Conservation (phyloP, 2,888 invertebrate genomes). For the Smittia aterrima region DNA sequence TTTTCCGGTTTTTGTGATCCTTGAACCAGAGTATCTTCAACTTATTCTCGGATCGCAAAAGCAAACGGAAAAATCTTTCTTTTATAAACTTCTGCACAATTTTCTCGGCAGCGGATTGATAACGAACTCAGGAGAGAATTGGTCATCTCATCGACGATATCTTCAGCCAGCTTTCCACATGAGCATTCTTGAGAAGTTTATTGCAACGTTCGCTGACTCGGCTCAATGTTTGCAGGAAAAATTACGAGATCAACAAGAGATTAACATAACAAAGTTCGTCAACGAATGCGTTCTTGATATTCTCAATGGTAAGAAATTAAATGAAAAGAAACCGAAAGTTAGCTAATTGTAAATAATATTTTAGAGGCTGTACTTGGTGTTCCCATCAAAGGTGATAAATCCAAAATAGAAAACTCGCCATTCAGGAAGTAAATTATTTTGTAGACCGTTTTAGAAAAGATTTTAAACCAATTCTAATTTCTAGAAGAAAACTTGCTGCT, state of each 20-base stretch:
- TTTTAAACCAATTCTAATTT: constrained; percentile 43
- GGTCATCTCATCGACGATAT: constrained; percentile 58
- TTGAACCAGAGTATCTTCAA: constrained; percentile 60
- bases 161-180: constrained; percentile 61
- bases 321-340: background rate
- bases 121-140: constrained; percentile 58
- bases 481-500: constrained; percentile 58
- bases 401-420: constrained; percentile 56
- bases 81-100: constrained; percentile 59
- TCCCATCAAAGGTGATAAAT: constrained; percentile 49
- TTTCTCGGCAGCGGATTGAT: constrained; percentile 62
- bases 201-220: constrained; percentile 57
- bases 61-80: constrained; percentile 58
- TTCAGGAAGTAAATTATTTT: constrained; percentile 57
- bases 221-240: constrained; percentile 54
- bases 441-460: background rate
- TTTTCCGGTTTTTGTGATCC: constrained; percentile 57
- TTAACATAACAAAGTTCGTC: constrained; percentile 58
- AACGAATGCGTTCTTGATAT: constrained; percentile 60
- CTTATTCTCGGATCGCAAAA: constrained; percentile 56
- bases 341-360: too few species aligned
- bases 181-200: constrained; percentile 57
- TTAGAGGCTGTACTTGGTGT: constrained; percentile 59
- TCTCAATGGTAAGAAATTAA: constrained; percentile 55
- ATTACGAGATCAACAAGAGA: constrained; percentile 48